Conservation (phyloP, 1,140 invertebrate genomes). For the Stenopsyche tienmushanensis region DNA sequence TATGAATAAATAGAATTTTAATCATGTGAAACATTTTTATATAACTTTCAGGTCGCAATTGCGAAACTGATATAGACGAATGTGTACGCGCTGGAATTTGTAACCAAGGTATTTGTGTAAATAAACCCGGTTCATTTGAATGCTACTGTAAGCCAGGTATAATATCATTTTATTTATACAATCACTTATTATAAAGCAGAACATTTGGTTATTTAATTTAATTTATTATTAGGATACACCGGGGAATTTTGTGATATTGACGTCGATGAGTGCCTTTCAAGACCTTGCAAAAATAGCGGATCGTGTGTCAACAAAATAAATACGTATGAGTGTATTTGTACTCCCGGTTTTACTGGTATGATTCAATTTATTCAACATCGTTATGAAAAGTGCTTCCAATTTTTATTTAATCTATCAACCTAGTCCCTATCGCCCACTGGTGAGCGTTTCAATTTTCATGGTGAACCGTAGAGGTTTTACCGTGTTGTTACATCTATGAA, state of each 20-base stretch:
- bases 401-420: background rate
- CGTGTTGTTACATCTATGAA: too few species aligned
- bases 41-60: constrained; percentile 60
- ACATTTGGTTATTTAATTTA: too few species aligned
- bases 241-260: constrained; percentile 80
- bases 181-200: too few species aligned
- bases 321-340: constrained; percentile 81
- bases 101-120: constrained; percentile 81
- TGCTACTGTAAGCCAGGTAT: constrained; percentile 77
- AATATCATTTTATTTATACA: background rate
- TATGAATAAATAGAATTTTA: too few species aligned
- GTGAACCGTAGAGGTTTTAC: too few species aligned
- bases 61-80: constrained; percentile 77
- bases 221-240: constrained; percentile 73
- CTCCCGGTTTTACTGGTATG: constrained; percentile 73
- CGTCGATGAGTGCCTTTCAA: constrained; percentile 84
- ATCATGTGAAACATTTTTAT: too few species aligned
- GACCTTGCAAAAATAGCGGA: constrained; percentile 85
- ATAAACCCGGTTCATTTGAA: constrained; percentile 74
- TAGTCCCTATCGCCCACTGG: too few species aligned
- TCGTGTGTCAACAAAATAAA: constrained; percentile 85
- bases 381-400: background rate
- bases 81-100: constrained; percentile 69
- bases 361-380: background rate
- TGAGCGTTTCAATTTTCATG: too few species aligned